Percentiles rank a stretch among this genome's conserved stretches.
Evolutionary conservation across 2,797 vertebrate genomes (phyloP).

Genomic region (Hydrocynus forskahlii): DNA sequence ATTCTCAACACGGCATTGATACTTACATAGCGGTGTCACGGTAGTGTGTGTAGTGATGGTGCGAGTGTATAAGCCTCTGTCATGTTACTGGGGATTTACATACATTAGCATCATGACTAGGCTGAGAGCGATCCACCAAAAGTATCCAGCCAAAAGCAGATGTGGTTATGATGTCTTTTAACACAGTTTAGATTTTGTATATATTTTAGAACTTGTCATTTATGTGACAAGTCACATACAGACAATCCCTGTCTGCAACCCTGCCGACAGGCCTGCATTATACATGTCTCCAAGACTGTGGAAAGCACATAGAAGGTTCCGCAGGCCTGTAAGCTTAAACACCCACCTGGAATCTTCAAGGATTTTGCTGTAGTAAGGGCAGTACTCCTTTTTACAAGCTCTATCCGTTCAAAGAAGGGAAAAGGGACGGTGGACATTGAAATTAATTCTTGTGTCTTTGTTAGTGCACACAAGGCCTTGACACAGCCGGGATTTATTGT

Average conservation of each 20-base stretch:
- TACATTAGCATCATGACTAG: too few species aligned
- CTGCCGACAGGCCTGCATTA: too few species aligned
- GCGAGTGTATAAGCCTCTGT: neutral
- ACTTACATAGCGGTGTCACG: neutral
- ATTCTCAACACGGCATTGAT: neutral
- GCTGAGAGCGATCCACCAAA: neutral
- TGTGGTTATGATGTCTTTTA: neutral
- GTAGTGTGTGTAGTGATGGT: neutral
- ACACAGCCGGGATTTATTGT: neutral
- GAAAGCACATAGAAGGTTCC: neutral
- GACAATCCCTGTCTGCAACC: too few species aligned
- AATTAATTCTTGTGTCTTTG: slow-evolving; percentile 22
- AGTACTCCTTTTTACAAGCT: neutral
- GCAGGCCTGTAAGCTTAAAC: neutral
- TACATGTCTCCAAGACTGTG: too few species aligned
- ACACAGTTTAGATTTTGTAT: too few species aligned
- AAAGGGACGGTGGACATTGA: neutral
- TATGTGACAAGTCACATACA: too few species aligned
- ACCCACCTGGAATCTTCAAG: neutral
- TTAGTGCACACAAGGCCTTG: neutral
- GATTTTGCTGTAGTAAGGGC: too few species aligned
- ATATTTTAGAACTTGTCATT: too few species aligned
- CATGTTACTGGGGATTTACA: neutral
- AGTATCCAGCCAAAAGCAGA: neutral
- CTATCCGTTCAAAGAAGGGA: neutral